Evolutionary conservation across 2,888 invertebrate species (phyloP), one percentile per base, ranked within the genome.

Genomic region (Opisthograptis luteolata): DNA sequence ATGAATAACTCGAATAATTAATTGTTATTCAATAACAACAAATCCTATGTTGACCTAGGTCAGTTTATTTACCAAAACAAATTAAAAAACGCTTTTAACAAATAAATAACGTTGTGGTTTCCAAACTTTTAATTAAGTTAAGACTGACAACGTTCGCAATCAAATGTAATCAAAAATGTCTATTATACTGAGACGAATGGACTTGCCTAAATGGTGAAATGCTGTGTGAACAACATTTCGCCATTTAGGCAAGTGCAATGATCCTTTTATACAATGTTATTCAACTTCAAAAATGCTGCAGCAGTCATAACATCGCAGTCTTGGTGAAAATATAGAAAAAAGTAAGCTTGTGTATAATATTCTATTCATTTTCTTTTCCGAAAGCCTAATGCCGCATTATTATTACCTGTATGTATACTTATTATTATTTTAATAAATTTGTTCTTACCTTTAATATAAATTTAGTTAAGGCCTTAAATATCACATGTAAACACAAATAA

Each of bases 111-210:
- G 13, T 28, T 28, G 28, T 8, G 12, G 13, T 28, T 28, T 4
- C n/a, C 9, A 3, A 10, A 1, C 10, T 25, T 10, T n/a, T 10
- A 25, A 2, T n/a, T n/a, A n/a, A n/a, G n/a, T n/a, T n/a, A n/a
- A n/a, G n/a, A n/a, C 10, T 17, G 9, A 6, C 17, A 32, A 9
- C 32, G 5, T 35, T 12, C 20, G 20, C 7, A 8, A 8, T 22
- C n/a, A 17, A 25, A 36, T 12, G 7, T 10, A 3, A 27, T 27
- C 2, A 22, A 25, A 37, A 27, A 12, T 10, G 2, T 27, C 14
- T 35, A 35, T 24, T 24, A 24, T 37, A 17, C 17, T 27, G 27
- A 25, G 25, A 37, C 37, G 15, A 37, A 37, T 37, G 37, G 37
- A n/a, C n/a, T n/a, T n/a, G n/a, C n/a, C n/a, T n/a, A n/a, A n/a